Conservation (phyloP, 2,113 vertebrate genomes). For the Lipotes vexillifer region DNA sequence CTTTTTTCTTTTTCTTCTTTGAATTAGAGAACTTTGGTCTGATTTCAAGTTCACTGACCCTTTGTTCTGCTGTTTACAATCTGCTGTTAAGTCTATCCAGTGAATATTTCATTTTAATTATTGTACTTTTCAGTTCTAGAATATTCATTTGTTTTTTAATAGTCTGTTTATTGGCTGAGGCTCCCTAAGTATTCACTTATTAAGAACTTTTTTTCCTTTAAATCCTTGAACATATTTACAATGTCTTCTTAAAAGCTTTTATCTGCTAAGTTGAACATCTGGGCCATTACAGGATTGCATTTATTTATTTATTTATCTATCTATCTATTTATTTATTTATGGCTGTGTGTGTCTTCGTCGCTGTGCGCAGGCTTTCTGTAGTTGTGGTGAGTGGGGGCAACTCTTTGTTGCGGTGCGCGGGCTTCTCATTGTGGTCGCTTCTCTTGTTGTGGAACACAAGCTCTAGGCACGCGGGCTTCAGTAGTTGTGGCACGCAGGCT, state of each 20-base stretch:
- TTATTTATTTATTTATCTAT: no score
- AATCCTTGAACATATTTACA: background rate
- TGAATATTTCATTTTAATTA: constrained; percentile 1
- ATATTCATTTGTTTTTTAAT: background rate
- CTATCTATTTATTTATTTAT: no score
- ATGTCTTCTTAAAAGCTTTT: background rate
- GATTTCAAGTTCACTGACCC: background rate
- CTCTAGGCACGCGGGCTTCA: no score
- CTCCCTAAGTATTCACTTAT: background rate
- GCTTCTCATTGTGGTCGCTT: no score
- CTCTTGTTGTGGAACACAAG: no score
- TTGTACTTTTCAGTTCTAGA: background rate
- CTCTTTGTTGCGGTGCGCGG: no score
- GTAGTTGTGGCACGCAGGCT: no score
- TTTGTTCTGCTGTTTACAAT: background rate
- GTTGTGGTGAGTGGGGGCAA: no score
- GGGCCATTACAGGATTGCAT: background rate
- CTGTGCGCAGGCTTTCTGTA: no score
- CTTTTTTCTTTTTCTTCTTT: background rate
- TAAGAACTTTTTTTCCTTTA: background rate
- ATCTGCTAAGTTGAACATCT: background rate
- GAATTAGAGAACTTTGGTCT: background rate
- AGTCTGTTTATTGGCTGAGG: background rate
- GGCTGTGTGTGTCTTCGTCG: no score
- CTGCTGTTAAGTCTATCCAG: background rate